These are phyloP conservation scores for Lepidocolaptes lacrymiger DNA, from an alignment of 2,797 vertebrate species.

Conservation along the genomic window DNA sequence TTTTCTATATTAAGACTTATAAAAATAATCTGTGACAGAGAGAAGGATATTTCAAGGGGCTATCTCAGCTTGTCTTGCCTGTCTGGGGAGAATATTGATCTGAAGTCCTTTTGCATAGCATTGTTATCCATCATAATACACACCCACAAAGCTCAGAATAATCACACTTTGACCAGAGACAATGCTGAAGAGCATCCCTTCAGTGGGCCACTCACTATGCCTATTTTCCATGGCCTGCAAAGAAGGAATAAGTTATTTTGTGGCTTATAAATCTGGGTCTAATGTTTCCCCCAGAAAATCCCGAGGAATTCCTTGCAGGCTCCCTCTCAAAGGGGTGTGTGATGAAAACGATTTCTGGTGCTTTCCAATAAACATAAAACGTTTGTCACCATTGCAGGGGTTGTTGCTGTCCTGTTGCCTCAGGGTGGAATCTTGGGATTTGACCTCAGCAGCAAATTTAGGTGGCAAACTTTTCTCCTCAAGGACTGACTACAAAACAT, in stretches of 20 bases:
- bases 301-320: neutral
- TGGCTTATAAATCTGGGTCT: neutral
- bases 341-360: neutral
- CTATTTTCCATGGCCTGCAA: neutral
- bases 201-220: neutral
- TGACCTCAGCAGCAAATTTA: conserved; percentile 26
- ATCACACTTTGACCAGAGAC: neutral
- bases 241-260: neutral
- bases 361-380: neutral
- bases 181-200: neutral
- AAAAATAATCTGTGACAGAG: neutral
- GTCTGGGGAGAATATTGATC: neutral
- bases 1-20: neutral
- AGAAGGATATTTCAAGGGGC: neutral
- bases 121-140: neutral
- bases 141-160: neutral
- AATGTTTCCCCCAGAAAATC: neutral
- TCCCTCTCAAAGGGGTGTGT: neutral
- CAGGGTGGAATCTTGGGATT: conserved; percentile 43
- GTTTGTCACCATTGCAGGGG: neutral
- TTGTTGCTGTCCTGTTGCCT: conserved; percentile 36
- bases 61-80: neutral
- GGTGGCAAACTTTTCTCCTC: neutral
- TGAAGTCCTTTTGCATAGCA: neutral
- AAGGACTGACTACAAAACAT: neutral